Percentiles rank a stretch among this genome's conserved stretches.
Conservation (phyloP, 2,113 vertebrate genomes). For the Tonatia bakeri region DNA sequence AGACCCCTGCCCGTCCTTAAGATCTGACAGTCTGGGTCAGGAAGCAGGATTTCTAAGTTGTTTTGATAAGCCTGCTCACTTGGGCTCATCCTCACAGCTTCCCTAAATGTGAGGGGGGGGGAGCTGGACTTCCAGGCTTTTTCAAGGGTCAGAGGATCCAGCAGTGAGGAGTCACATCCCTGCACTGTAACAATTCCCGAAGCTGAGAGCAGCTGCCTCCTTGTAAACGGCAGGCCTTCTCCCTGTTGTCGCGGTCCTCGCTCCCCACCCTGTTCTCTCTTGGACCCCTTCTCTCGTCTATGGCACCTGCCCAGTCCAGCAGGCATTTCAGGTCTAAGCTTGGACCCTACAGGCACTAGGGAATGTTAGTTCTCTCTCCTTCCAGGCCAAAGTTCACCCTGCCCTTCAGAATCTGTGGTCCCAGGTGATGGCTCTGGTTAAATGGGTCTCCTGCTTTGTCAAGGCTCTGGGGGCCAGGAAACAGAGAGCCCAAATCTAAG, state of each 20-base stretch:
- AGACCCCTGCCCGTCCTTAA: neutral
- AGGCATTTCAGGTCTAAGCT: neutral
- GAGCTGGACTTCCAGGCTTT: neutral
- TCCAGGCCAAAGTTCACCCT: neutral
- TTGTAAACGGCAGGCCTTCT: neutral
- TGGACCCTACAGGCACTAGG: neutral
- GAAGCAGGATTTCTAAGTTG: neutral
- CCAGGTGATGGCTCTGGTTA: neutral
- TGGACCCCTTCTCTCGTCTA: accelerated
- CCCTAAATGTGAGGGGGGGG: neutral
- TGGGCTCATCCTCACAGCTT: neutral
- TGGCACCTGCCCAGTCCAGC: neutral
- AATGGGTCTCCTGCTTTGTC: neutral
- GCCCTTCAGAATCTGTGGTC: neutral
- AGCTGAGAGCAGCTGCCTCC: neutral
- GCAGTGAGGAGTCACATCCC: no score
- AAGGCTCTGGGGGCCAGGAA: neutral
- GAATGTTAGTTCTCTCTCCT: neutral
- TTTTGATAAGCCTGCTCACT: neutral
- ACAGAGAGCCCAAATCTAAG: neutral
- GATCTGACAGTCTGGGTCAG: neutral
- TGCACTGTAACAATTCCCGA: neutral
- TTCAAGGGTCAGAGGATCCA: neutral
- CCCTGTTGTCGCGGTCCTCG: neutral
- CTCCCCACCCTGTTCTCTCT: neutral